Percentiles rank a stretch among this genome's conserved stretches.
These are phyloP conservation scores for Tringa solitaria DNA, from an alignment of 2,113 vertebrate species.

Conservation along the genomic window DNA sequence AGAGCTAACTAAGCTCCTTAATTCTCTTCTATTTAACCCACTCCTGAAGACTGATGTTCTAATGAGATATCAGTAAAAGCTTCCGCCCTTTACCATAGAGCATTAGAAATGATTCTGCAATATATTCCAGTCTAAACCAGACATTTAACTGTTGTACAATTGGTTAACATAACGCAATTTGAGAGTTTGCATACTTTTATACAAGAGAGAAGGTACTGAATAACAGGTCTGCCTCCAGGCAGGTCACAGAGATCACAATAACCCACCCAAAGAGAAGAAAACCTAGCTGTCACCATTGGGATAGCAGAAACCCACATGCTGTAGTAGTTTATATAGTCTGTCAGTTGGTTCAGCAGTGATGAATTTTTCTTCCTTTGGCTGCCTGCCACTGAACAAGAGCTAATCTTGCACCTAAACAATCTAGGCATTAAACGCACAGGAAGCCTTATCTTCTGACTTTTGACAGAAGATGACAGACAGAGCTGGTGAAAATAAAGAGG, in stretches of 20 bases:
- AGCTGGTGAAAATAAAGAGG: constrained; percentile 27
- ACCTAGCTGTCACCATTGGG: background rate
- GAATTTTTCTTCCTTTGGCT: constrained; percentile 45
- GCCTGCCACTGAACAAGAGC: constrained; percentile 52
- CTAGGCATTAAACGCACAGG: constrained; percentile 36
- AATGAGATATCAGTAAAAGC: constrained; percentile 15
- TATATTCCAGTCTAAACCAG: background rate
- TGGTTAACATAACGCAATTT: background rate
- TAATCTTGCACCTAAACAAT: constrained; percentile 61
- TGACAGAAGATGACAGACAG: constrained; percentile 37
- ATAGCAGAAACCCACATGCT: constrained; percentile 19
- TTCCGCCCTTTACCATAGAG: background rate
- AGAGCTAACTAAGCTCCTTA: constrained; percentile 27
- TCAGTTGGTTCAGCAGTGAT: constrained; percentile 28
- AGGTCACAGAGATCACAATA: constrained; percentile 27
- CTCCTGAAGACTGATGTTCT: constrained; percentile 21
- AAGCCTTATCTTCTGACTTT: constrained; percentile 66
- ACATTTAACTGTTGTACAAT: background rate
- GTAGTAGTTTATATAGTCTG: constrained; percentile 23
- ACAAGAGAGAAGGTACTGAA: background rate
- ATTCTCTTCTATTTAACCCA: constrained; percentile 37
- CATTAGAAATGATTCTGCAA: constrained; percentile 8
- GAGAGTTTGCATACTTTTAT: background rate
- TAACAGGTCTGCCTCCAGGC: background rate
- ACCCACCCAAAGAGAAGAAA: constrained; percentile 14